Conservation (phyloP, 2,888 invertebrate species). For the Azorinus chamasolen region DNA sequence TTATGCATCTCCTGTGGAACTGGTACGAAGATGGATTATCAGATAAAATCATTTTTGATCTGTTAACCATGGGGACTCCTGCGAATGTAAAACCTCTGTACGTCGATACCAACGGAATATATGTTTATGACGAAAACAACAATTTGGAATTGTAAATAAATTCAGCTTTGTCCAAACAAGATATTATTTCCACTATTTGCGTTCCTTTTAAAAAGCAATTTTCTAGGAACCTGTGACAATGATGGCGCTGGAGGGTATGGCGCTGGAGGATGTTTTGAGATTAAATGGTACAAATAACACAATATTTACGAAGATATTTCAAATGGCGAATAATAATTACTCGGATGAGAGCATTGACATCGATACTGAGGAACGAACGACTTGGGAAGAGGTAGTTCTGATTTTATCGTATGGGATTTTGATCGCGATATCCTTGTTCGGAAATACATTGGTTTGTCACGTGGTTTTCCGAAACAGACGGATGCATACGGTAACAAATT, state of each 20-base stretch:
- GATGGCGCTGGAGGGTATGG: no score
- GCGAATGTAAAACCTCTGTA: conserved; percentile 40
- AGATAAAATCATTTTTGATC: conserved; percentile 1
- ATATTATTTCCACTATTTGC: no score
- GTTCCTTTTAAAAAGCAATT: no score
- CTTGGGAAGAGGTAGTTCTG: conserved; percentile 50
- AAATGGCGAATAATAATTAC: no score
- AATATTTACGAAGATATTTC: no score
- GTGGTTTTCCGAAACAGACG: conserved; percentile 81
- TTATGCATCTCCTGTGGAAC: conserved; percentile 21
- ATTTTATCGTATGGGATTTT: conserved; percentile 75
- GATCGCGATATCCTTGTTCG: conserved; percentile 80
- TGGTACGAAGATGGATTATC: conserved; percentile 9
- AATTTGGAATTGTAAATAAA: conserved; percentile 43
- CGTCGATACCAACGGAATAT: conserved; percentile 41
- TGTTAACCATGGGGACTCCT: neutral
- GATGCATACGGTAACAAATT: conserved; percentile 83
- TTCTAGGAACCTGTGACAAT: no score
- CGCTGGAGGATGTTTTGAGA: no score
- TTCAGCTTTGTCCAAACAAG: neutral
- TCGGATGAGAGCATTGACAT: no score
- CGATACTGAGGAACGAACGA: conserved; percentile 1
- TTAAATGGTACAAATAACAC: no score
- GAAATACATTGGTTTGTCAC: conserved; percentile 82
- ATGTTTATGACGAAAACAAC: conserved; percentile 56